Base-by-base conservation (phyloP, 2,888 invertebrate genomes). In the Tricholauxania praeusta region DNA sequence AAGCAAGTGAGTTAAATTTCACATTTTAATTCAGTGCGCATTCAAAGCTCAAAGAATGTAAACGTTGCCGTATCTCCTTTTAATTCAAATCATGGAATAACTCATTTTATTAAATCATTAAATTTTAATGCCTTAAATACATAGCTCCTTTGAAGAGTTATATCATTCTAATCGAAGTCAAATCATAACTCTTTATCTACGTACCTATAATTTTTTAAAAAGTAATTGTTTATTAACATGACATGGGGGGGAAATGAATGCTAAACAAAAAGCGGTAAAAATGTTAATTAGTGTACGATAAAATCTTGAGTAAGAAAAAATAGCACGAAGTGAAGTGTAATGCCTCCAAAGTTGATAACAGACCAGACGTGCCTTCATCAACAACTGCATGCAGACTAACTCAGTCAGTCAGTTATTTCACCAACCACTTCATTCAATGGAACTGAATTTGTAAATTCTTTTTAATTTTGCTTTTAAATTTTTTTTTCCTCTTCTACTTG, bases 1-100 rank as follows among this genome's bases (percentile, higher is more conserved):
- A 57, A 47, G 47, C 67, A 47, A 67, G 55, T 39, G 47, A 32
- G 28, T 32, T 52, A n/a, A 32, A 53, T 12, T 59, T 55, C 49
- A 47, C 55, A 49, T 47, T 71, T 59, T 39, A 39, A 10, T 59
- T 71, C 57, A 73, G 71, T 67, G 47, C 47, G 52, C 51, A 32
- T 60, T 68, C 66, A 73, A 48, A 66, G 39, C 19, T 62, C 48
- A 57, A 49, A n/a, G 67, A 60, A 66, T 66, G 51, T 71, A 28
- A 65, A 53, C 47, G n/a, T 70, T 49, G 39, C 48, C 14, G 28
- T 10, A 39, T 39, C 39, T 39, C 39, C 10, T 39, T 47, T 55
- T 53, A 48, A 19, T 60, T 60, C 15, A 48, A 57, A 57, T 59
- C 28, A 57, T 22, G 22, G 28, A n/a, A 12, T 4, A 12, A n/a